Evolutionary conservation across 2,113 vertebrate genomes (phyloP).

Genomic region (Cathartes aura): DNA sequence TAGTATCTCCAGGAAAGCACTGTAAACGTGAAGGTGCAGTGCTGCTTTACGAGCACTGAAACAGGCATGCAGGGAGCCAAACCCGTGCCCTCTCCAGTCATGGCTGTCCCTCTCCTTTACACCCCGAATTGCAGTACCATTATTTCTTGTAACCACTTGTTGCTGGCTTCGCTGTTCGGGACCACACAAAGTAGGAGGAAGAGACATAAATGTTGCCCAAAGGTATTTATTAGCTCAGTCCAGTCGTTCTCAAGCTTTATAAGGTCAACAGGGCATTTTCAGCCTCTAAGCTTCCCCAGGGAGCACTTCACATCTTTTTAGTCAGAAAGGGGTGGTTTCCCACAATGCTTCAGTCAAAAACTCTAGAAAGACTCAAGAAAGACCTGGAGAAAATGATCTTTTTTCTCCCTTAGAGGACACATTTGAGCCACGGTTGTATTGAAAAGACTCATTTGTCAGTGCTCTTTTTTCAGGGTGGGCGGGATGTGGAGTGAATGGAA

Average conservation of each 20-base stretch:
- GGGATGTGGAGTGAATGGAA: not conserved
- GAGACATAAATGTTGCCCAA: not conserved
- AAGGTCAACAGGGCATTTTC: not conserved
- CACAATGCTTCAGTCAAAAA: not conserved
- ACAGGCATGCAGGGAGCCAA: not conserved
- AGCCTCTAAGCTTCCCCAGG: not conserved
- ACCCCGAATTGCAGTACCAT: not conserved
- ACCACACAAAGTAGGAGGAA: rapidly evolving
- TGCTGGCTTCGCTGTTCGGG: not conserved
- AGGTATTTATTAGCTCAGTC: not conserved
- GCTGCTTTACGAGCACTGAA: not conserved
- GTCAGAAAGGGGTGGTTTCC: not conserved
- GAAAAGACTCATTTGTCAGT: not conserved
- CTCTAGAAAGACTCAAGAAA: not conserved
- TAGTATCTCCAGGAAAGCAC: not conserved
- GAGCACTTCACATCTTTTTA: not conserved
- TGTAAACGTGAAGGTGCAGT: rapidly evolving
- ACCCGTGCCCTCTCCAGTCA: not conserved
- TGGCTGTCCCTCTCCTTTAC: not conserved
- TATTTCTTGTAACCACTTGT: not conserved
- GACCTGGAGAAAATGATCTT: rapidly evolving
- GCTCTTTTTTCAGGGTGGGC: not conserved
- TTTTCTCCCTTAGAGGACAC: not conserved
- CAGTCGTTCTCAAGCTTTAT: not conserved
- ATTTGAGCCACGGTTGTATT: not conserved